These are phyloP conservation scores for Acleris literana DNA, from an alignment of 2,888 invertebrate genomes.

Conservation along the genomic window DNA sequence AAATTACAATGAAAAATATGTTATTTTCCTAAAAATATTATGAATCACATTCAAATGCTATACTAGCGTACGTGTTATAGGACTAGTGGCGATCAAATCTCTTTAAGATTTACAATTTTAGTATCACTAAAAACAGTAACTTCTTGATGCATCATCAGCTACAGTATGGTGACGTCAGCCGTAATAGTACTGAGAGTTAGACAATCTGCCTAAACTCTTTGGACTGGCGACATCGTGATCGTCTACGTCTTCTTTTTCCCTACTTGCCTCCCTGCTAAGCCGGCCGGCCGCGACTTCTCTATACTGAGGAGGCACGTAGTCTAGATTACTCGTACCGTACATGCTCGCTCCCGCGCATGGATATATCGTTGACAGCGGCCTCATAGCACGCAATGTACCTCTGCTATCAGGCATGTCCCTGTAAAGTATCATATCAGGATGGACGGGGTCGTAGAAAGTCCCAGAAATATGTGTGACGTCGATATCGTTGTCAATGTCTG, in stretches of 20 bases:
- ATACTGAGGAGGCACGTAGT: slow-evolving; percentile 62
- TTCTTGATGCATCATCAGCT: slow-evolving; percentile 55
- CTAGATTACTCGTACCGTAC: slow-evolving; percentile 65
- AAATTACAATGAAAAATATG: no score
- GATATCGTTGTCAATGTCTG: slow-evolving; percentile 74
- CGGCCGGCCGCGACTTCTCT: slow-evolving; percentile 54
- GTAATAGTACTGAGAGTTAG: slow-evolving; percentile 70
- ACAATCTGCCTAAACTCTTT: slow-evolving; percentile 70
- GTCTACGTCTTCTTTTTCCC: slow-evolving; percentile 60
- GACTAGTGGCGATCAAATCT: slow-evolving; percentile 13
- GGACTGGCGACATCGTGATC: slow-evolving; percentile 68
- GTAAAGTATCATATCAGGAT: slow-evolving; percentile 78
- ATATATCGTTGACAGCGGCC: slow-evolving; percentile 74
- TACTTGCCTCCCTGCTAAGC: slow-evolving; percentile 48
- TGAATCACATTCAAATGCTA: slow-evolving; percentile 20
- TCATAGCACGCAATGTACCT: slow-evolving; percentile 73
- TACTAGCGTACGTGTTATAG: slow-evolving; percentile 6
- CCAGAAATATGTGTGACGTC: slow-evolving; percentile 77
- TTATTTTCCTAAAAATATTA: not conserved
- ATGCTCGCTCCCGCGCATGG: slow-evolving; percentile 71
- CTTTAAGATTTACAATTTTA: not conserved
- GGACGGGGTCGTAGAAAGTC: slow-evolving; percentile 73
- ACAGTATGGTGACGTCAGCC: slow-evolving; percentile 65
- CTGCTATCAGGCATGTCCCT: slow-evolving; percentile 67
- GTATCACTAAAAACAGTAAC: slow-evolving; percentile 59